Base-by-base conservation (phyloP, 1,140 invertebrate genomes). In the Anoplolepis gracilipes region DNA sequence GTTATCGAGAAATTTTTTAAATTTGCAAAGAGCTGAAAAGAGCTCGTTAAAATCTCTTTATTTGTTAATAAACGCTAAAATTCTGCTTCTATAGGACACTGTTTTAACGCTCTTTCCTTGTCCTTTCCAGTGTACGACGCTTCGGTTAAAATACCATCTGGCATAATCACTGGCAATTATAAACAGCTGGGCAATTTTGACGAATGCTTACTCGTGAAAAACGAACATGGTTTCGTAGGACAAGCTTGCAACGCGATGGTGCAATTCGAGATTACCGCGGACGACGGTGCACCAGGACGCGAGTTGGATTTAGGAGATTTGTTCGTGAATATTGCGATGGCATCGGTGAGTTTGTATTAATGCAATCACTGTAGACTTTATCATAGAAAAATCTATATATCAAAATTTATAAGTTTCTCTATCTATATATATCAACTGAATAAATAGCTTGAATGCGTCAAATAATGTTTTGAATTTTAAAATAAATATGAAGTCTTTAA, bases 121-220 rank as follows among this genome's bases (percentile, higher is more conserved):
- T 94, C n/a, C n/a, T n/a, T n/a, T 93, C 46, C 88, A 96, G 95
- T 96, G 94, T 93, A 94, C 73, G 95, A 96, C 75, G 90, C 95
- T 5, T 95, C 94, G 42, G 95, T 93, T 10, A 95, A 95, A 85
- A 90, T 94, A 33, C 91, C 95, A 16, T 79, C 90, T 0, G 95
- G 95, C 22, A 16, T 96, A 57, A 91, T 96, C 33, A 93, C 92
- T 30, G 95, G 95, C 0, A 95, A 95, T 87, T 90, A 93, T 11
- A 93, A 93, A 70, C 93, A 94, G 67, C 90, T 95, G n/a, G 95
- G 95, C 22, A 95, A 95, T 90, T 95, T 94, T 87, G 94, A 95
- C 84, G 93, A 95, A 86, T 96, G 95, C 73, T 67, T 95, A 8
- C 55, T 85, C 59, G 90, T 94, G 7, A 87, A 88, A 61, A 94